Base-by-base conservation (phyloP, 2,113 vertebrate species). In the Lycocorax pyrrhopterus region DNA sequence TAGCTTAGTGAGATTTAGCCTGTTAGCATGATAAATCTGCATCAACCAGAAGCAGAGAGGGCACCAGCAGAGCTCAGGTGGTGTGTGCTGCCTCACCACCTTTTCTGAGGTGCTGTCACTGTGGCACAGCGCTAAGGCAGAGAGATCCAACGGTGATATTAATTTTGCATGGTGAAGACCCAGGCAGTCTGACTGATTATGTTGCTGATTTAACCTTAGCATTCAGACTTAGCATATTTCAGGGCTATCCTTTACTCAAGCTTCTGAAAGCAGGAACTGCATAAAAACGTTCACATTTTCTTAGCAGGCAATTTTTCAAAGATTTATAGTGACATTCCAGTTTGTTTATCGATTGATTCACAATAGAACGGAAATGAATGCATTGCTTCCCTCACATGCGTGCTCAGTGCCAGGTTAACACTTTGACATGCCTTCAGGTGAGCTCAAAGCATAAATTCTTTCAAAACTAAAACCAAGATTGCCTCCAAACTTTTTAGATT, bases 1-100 rank as follows among this genome's bases (percentile, higher is more conserved):
- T 69, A 90, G 89, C 94, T 97, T 96, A 94, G 88, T 8, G 41
- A 95, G 94, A 85, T 91, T 95, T 95, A 92, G 87, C 91, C 84
- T 75, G 95, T 90, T 87, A 93, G 76, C 8, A 37, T 53, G 63
- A 91, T 83, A 95, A 95, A 94, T 73, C 92, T 93, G 90, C 84
- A 90, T 66, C 87, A 66, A 87, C 46, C 77, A 84, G 93, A 75
- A 77, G 80, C 73, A 74, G 81, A 83, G 66, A 81, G 76, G 86
- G 83, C 91, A 87, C 53, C 68, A 59, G 80, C 47, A 60, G 73
- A 90, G 92, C 79, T 74, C 93, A 78, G 77, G 88, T 62, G 87
- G 56, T 4, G 3, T 16, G 62, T 37, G 62, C 73, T 84, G 88
- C 83, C 71, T 79, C 12, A 0, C 79, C 66, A 64, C 87, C 63